phyloP scores from a whole-genome alignment of 2,113 vertebrate genomes.

The Plecotus auritus region DNA sequence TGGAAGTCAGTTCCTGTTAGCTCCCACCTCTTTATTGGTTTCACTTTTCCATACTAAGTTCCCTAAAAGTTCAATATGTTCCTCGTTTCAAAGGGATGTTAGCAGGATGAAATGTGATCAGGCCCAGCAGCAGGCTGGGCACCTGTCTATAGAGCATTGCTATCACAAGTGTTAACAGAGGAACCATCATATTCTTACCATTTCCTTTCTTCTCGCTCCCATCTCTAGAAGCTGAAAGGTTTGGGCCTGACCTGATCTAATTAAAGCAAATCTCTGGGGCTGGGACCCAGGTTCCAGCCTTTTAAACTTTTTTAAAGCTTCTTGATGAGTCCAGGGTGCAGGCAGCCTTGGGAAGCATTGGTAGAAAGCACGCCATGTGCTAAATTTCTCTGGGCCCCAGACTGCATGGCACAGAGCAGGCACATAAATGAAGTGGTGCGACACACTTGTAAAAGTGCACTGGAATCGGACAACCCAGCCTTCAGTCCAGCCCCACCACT shows the following conservation, averaged over 20 bases:
- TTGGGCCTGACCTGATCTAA: not conserved
- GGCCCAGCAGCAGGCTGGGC: not conserved
- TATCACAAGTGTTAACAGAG: not conserved
- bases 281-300: too few relatives aligned
- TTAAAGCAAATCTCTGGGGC: not conserved
- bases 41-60: not conserved
- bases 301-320: not conserved
- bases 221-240: not conserved
- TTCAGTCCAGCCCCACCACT: not conserved
- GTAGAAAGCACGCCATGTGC: not conserved
- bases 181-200: not conserved
- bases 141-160: not conserved
- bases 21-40: not conserved
- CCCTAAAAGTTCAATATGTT: not conserved
- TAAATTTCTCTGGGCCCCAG: not conserved
- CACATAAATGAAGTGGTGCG: too few relatives aligned
- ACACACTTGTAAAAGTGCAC: not conserved
- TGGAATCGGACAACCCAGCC: not conserved
- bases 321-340: not conserved
- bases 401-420: not conserved
- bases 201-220: not conserved
- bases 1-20: not conserved
- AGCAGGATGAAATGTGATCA: not conserved
- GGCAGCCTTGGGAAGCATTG: not conserved
- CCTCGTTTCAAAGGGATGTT: fast-evolving